Percentiles rank a stretch among this genome's conserved stretches.
Evolutionary conservation across 2,888 invertebrate genomes (phyloP).

Genomic region (Calameuta idolon): DNA sequence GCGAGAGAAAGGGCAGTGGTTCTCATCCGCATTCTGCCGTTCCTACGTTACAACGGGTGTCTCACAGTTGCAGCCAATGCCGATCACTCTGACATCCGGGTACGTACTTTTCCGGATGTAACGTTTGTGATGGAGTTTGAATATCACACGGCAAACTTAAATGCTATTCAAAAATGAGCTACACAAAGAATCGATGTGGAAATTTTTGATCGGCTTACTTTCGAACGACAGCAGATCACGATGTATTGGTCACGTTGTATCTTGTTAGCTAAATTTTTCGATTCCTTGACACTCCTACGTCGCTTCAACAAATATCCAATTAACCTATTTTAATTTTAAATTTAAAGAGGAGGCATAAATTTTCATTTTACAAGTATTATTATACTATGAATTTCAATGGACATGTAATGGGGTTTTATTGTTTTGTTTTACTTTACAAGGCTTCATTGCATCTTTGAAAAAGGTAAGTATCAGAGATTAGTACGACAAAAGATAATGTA

Average conservation of each 20-base stretch:
- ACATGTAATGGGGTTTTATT: not conserved
- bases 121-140: not conserved
- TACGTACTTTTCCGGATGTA: not conserved
- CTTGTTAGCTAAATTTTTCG: not conserved
- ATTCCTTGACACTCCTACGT: not conserved
- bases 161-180: not conserved
- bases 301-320: not conserved
- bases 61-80: not conserved
- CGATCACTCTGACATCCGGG: not conserved
- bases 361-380: not conserved
- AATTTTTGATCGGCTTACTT: not conserved
- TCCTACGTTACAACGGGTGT: not conserved
- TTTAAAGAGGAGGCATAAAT: not conserved
- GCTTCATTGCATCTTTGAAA: not conserved
- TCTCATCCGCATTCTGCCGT: slow-evolving; percentile 41
- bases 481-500: not conserved
- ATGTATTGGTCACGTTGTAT: not conserved
- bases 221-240: not conserved
- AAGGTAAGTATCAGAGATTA: not conserved
- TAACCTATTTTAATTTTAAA: not conserved
- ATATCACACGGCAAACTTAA: not conserved
- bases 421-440: not conserved
- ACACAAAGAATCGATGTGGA: not conserved
- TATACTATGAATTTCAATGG: not conserved
- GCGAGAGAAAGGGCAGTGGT: slow-evolving; percentile 63